Evolutionary conservation across 2,113 vertebrate species (phyloP), one percentile per base, ranked within the genome.

Genomic region (Gopherus flavomarginatus): DNA sequence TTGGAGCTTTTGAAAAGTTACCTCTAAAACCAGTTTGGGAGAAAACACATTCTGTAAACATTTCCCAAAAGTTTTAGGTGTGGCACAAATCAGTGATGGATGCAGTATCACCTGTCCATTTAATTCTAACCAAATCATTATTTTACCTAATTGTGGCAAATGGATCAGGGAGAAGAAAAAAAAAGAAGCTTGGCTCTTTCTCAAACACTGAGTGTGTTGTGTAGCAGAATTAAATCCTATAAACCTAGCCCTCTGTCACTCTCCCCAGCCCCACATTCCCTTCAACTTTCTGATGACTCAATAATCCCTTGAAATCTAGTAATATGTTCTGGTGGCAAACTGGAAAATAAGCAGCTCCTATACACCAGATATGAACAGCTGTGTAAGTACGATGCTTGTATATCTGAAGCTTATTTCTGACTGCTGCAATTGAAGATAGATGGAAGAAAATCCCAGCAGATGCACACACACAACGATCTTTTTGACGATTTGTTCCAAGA

Each of bases 341-440:
- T 22, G 38, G 19, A 69, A 69, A 35, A 19, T 17, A n/a, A 69
- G 31, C 31, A 69, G 19, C 14, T 69, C 62, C 35, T n/a, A 9
- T 69, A 17, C 19, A 35, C 35, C 38, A 75, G 5, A 42, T 75
- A 75, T 3, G 52, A 27, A 77, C 4, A 86, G 78, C 81, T 86
- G 6, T 52, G 50, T 21, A 75, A 87, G 78, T 86, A 52, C 3
- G 53, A 83, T 65, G 2, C 35, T 88, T 52, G 5, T 80, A 69
- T 75, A 53, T 69, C 31, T 95, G 78, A 83, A 92, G 38, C 82
- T n/a, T 83, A 92, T 89, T 90, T 90, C 22, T 95, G 83, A 82
- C 93, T 86, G 21, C 54, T 89, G 90, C 90, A 90, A 82, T 88
- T 92, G 90, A 83, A 89, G 62, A 42, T 81, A 49, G 22, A 69